These are phyloP conservation scores for Ochropleura leucogaster DNA, from an alignment of 2,888 invertebrate species.

Conservation along the genomic window DNA sequence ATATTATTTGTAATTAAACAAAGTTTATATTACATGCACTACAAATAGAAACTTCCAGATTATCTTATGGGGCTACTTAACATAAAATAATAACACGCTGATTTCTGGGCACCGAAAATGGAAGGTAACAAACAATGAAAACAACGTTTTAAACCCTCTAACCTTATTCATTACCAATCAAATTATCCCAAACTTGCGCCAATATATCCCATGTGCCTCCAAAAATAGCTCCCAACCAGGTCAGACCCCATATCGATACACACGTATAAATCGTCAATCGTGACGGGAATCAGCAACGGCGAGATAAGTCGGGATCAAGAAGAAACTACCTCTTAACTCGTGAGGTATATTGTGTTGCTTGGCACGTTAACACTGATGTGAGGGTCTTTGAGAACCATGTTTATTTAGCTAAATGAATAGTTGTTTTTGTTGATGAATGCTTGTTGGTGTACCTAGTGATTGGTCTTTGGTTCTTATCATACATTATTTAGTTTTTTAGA, in stretches of 20 bases:
- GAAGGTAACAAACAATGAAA: background rate
- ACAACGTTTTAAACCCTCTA: background rate
- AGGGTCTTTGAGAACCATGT: background rate
- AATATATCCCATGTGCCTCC: conserved; percentile 4
- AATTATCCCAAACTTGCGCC: conserved; percentile 23
- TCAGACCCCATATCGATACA: conserved; percentile 67
- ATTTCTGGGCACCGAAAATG: no score
- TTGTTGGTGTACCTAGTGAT: background rate
- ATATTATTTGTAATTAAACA: no score
- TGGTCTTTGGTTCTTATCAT: background rate
- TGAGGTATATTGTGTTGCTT: conserved; percentile 65
- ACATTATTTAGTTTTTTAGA: no score
- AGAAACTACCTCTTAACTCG: conserved; percentile 66
- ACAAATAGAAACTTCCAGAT: background rate
- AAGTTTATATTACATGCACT: background rate
- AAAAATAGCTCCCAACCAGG: conserved; percentile 45
- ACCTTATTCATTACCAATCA: conserved; percentile 19
- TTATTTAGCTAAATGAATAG: conserved; percentile 23
- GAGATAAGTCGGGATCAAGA: conserved; percentile 66
- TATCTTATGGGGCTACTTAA: background rate
- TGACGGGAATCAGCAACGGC: conserved; percentile 68
- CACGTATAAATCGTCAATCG: conserved; percentile 74
- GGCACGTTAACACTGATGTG: conserved; percentile 32
- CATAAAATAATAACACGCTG: no score
- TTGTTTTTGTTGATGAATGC: background rate